These are phyloP conservation scores for Eucera pruinosa DNA, from an alignment of 2,888 invertebrate species.

Conservation along the genomic window DNA sequence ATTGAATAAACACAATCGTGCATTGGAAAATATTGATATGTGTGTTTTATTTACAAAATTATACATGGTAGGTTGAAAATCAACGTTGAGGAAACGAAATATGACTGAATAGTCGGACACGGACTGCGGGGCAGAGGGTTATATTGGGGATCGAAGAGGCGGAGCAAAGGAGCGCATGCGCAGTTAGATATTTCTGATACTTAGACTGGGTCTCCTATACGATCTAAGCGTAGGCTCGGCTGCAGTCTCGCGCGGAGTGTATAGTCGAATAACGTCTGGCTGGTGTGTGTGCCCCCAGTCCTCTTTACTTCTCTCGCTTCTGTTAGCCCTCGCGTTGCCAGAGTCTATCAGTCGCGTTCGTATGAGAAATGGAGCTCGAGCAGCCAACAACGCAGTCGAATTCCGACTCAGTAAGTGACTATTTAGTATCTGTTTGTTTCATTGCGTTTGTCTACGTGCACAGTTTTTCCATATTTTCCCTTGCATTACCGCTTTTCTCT, in stretches of 20 bases:
- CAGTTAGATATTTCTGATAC: constrained; percentile 86
- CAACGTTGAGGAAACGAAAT: constrained; percentile 7
- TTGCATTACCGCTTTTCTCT: constrained; percentile 84
- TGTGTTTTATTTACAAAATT: constrained; percentile 13
- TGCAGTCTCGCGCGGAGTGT: constrained; percentile 63
- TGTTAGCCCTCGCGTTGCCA: constrained; percentile 67
- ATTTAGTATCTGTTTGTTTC: constrained; percentile 38
- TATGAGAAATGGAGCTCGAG: constrained; percentile 81
- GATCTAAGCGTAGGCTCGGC: constrained; percentile 62
- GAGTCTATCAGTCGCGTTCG: constrained; percentile 75
- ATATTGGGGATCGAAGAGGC: constrained; percentile 55
- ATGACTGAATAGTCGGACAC: constrained; percentile 33
- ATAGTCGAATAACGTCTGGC: constrained; percentile 46
- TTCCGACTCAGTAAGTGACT: constrained; percentile 78
- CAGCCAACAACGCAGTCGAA: constrained; percentile 75
- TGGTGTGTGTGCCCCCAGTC: constrained; percentile 63
- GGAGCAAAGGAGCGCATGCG: constrained; percentile 86
- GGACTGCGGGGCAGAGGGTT: constrained; percentile 35
- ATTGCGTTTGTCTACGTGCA: constrained; percentile 63
- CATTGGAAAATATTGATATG: constrained; percentile 18
- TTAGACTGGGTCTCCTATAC: constrained; percentile 84
- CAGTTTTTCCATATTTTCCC: constrained; percentile 58
- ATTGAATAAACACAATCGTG: background rate
- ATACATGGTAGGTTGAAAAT: constrained; percentile 1
- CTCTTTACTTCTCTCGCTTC: constrained; percentile 61